Evolutionary conservation across 2,888 invertebrate genomes (phyloP).

Genomic region (Limenitis arthemis): DNA sequence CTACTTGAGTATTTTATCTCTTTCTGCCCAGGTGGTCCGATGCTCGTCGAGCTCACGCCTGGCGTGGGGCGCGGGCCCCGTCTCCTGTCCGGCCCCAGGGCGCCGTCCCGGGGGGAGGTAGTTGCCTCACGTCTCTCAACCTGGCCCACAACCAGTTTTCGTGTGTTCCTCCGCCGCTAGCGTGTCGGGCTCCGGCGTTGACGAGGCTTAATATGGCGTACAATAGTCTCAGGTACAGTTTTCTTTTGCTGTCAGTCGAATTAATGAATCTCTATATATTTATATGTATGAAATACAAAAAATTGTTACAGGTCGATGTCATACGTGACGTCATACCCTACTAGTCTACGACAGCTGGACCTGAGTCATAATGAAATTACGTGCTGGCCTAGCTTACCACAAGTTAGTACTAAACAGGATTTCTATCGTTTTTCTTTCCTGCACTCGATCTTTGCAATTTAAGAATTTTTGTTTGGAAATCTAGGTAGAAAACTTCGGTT

Average conservation of each 20-base stretch:
- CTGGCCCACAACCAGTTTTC: conserved; percentile 93
- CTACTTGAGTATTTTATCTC: background rate
- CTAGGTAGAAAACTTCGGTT: conserved; percentile 72
- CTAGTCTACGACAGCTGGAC: conserved; percentile 91
- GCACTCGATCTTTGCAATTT: too few species aligned
- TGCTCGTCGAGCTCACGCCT: conserved; percentile 64
- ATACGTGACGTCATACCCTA: conserved; percentile 91
- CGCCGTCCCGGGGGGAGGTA: conserved; percentile 71
- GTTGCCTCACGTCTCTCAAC: conserved; percentile 83
- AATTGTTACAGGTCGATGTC: conserved; percentile 77
- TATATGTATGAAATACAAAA: background rate
- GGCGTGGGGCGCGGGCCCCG: conserved; percentile 28
- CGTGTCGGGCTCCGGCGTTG: conserved; percentile 91
- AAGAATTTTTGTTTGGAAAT: too few species aligned
- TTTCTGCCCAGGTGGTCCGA: conserved; percentile 67
- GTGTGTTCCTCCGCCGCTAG: conserved; percentile 88
- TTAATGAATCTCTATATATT: too few species aligned
- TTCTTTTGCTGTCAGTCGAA: background rate
- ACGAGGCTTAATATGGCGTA: conserved; percentile 92
- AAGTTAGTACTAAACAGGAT: conserved; percentile 45
- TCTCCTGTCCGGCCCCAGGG: conserved; percentile 69
- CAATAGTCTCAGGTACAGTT: conserved; percentile 73
- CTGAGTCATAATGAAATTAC: conserved; percentile 93
- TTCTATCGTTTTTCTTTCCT: background rate
- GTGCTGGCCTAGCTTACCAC: conserved; percentile 90